Conservation (phyloP, 2,888 invertebrate genomes). For the Dermolepida albohirtum region DNA sequence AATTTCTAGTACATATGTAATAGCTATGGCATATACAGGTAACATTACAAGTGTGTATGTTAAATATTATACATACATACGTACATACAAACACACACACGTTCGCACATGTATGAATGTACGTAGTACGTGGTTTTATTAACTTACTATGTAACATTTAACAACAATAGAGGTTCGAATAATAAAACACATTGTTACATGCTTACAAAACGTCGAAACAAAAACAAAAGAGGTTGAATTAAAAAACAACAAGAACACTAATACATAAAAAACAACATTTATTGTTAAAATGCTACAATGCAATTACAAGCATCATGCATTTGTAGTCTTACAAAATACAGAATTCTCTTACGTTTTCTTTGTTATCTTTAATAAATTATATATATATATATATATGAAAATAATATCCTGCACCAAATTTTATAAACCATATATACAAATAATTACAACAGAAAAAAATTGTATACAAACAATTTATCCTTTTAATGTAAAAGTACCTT, state of each 20-base stretch:
- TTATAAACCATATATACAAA: neutral
- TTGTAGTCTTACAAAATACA: slow-evolving; percentile 28
- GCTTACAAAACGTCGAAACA: slow-evolving; percentile 25
- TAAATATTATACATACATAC: too few species aligned
- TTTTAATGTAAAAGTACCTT: too few species aligned
- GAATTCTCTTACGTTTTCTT: neutral
- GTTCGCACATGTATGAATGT: too few species aligned
- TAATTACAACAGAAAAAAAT: neutral
- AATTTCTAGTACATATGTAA: neutral
- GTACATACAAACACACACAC: too few species aligned
- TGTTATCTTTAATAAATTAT: neutral
- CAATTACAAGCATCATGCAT: slow-evolving; percentile 50
- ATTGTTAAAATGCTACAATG: slow-evolving; percentile 64
- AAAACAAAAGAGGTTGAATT: slow-evolving; percentile 34
- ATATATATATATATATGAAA: slow-evolving; percentile 1
- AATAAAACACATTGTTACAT: slow-evolving; percentile 50
- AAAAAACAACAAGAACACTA: slow-evolving; percentile 40
- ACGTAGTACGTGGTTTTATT: too few species aligned
- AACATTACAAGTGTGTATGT: too few species aligned
- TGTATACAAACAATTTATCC: slow-evolving; percentile 1
- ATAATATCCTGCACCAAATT: slow-evolving; percentile 23
- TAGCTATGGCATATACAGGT: too few species aligned
- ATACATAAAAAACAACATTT: slow-evolving; percentile 64
- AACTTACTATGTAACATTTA: too few species aligned
- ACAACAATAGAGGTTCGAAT: slow-evolving; percentile 16